These are phyloP conservation scores for Campylomormyrus numenius DNA, from an alignment of 2,113 vertebrate genomes.

Conservation along the genomic window DNA sequence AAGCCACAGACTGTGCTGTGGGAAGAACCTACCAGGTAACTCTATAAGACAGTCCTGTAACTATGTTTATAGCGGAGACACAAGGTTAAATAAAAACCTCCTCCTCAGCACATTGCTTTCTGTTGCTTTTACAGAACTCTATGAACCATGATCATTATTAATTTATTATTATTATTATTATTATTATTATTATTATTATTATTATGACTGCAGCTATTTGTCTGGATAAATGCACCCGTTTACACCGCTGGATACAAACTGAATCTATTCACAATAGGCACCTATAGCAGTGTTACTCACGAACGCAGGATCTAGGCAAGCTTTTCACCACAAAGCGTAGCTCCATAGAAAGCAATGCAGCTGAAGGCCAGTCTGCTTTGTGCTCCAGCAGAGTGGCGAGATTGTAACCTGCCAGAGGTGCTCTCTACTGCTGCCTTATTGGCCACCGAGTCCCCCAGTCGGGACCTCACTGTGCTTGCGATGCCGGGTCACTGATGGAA, in stretches of 20 bases:
- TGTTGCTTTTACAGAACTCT: not conserved
- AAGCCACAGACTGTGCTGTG: not conserved
- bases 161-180: not conserved
- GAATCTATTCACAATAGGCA: not conserved
- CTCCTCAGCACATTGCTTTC: not conserved
- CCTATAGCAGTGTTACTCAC: not conserved
- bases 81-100: not conserved
- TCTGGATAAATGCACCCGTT: not conserved
- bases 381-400: not conserved
- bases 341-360: not conserved
- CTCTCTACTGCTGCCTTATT: not conserved
- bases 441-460: not conserved
- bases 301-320: not conserved
- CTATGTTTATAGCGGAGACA: not conserved
- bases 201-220: not conserved
- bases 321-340: not conserved
- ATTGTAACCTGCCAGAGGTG: not conserved
- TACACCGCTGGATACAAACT: not conserved
- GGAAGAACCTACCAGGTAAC: not conserved
- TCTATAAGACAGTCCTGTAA: not conserved
- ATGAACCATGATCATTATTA: not conserved
- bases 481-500: not conserved
- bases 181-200: not conserved
- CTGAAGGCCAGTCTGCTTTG: not conserved
- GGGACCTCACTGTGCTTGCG: not conserved